Conservation (phyloP, 1,140 invertebrate genomes). For the Gryon sp. region DNA sequence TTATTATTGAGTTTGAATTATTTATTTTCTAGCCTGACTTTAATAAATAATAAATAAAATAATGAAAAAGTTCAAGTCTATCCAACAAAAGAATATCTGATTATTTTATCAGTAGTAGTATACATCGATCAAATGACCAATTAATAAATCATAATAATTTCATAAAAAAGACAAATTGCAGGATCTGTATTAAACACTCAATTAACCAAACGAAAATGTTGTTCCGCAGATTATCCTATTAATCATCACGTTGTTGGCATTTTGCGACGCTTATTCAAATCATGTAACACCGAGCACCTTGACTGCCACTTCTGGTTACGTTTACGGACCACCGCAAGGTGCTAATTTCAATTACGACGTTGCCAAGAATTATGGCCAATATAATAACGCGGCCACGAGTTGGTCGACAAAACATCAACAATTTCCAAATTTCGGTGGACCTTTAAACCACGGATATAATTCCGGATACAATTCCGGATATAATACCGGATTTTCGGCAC, state of each 20-base stretch:
- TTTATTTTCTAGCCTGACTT: too few species aligned
- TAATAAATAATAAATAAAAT: too few species aligned
- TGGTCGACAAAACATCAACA: too few species aligned
- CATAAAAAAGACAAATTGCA: too few species aligned
- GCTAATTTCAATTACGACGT: constrained; percentile 36
- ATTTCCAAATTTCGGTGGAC: too few species aligned
- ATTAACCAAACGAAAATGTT: constrained; percentile 14
- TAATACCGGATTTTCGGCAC: too few species aligned
- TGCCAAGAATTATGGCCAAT: constrained; percentile 21
- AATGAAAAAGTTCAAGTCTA: too few species aligned
- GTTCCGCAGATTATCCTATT: constrained; percentile 37
- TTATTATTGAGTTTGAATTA: too few species aligned
- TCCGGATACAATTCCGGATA: constrained; percentile 10
- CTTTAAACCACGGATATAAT: constrained; percentile 4
- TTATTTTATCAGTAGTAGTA: too few species aligned
- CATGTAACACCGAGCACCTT: constrained; percentile 22
- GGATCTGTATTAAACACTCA: background rate
- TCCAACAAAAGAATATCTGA: too few species aligned
- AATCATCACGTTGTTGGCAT: constrained; percentile 32
- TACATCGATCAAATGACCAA: too few species aligned
- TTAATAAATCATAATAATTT: constrained; percentile 1
- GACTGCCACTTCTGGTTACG: constrained; percentile 37
- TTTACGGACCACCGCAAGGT: constrained; percentile 44
- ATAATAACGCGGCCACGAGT: background rate
- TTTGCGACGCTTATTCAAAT: constrained; percentile 37